phyloP scores from a whole-genome alignment of 2,888 invertebrate genomes.

The Dendrolimus houi region DNA sequence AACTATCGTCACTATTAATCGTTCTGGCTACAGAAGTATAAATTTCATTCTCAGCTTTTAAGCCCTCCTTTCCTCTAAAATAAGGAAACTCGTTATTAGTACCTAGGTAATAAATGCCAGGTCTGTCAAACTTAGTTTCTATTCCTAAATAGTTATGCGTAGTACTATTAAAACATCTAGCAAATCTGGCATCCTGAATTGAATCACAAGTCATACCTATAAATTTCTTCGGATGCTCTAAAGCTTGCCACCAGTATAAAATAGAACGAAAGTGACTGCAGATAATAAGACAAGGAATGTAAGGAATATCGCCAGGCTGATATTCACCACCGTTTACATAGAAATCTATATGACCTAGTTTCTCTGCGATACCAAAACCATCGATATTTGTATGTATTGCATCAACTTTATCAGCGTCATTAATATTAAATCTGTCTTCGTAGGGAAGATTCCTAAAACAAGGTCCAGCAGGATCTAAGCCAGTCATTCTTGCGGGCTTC shows the following conservation, averaged over 20 bases:
- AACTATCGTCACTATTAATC: slow-evolving; percentile 46
- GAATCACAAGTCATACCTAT: slow-evolving; percentile 48
- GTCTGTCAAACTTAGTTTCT: slow-evolving; percentile 43
- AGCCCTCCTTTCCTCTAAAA: slow-evolving; percentile 45
- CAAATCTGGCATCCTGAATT: slow-evolving; percentile 52
- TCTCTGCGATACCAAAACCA: slow-evolving; percentile 61
- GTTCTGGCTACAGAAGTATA: slow-evolving; percentile 31
- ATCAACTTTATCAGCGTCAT: slow-evolving; percentile 48
- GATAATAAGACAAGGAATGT: slow-evolving; percentile 49
- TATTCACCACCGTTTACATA: slow-evolving; percentile 64
- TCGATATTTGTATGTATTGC: slow-evolving; percentile 63
- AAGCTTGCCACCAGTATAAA: slow-evolving; percentile 59
- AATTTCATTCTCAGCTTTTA: slow-evolving; percentile 53
- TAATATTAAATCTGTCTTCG: slow-evolving; percentile 30
- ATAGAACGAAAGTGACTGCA: slow-evolving; percentile 52
- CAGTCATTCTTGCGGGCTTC: slow-evolving; percentile 50
- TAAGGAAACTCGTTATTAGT: slow-evolving; percentile 60
- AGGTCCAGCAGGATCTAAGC: slow-evolving; percentile 61
- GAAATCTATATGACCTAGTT: slow-evolving; percentile 53
- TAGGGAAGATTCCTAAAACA: slow-evolving; percentile 45
- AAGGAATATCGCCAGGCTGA: slow-evolving; percentile 53
- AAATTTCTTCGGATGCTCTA: slow-evolving; percentile 60
- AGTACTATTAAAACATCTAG: slow-evolving; percentile 49
- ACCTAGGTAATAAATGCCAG: slow-evolving; percentile 51
- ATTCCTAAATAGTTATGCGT: slow-evolving; percentile 45